Percentiles rank a stretch among this genome's conserved stretches.
phyloP scores from a whole-genome alignment of 2,888 invertebrate genomes.

The Diaphora mendica region DNA sequence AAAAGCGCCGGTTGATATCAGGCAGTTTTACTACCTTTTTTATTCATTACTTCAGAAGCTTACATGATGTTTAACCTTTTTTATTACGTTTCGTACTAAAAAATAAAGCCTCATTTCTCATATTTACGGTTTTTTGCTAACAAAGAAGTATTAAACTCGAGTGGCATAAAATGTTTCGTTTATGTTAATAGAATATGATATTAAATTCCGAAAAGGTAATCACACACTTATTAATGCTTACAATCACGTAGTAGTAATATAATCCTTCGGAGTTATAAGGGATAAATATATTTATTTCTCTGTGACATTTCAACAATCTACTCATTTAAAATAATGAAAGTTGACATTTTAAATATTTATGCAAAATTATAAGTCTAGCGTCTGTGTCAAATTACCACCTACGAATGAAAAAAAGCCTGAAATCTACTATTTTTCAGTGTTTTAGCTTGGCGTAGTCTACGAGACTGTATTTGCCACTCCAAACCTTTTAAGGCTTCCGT shows the following conservation, averaged over 20 bases:
- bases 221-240: too few relatives aligned
- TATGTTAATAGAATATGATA: background rate
- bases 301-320: background rate
- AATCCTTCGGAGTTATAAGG: background rate
- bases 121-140: constrained; percentile 24
- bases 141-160: constrained; percentile 24
- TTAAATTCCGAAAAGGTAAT: background rate
- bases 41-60: constrained; percentile 45
- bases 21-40: constrained; percentile 25
- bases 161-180: background rate
- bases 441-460: background rate
- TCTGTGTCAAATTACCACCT: background rate
- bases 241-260: background rate
- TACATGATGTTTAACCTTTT: constrained; percentile 36
- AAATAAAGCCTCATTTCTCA: constrained; percentile 26
- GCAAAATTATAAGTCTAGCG: background rate
- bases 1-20: constrained; percentile 23
- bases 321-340: background rate
- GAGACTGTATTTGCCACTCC: background rate
- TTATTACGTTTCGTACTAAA: constrained; percentile 34
- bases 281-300: background rate
- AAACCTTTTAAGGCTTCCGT: background rate
- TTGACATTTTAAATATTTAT: background rate
- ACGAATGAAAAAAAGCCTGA: background rate
- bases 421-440: background rate